Percentiles rank a stretch among this genome's conserved stretches.
Conservation (phyloP, 2,797 vertebrate genomes). For the Phrynocephalus guinanensis region DNA sequence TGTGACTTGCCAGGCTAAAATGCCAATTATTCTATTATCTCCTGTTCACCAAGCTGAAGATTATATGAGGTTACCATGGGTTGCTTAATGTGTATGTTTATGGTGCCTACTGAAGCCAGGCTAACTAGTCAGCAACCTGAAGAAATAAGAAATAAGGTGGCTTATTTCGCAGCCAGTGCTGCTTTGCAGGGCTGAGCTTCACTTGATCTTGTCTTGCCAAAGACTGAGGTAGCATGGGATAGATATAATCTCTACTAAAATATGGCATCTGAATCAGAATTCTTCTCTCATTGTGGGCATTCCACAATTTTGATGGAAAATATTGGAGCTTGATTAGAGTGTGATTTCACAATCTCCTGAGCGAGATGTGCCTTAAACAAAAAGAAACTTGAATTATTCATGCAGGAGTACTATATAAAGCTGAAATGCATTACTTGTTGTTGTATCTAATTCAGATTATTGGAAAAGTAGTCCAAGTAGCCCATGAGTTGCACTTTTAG, state of each 20-base stretch:
- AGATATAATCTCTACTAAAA: background rate
- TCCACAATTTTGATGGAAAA: background rate
- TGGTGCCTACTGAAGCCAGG: background rate
- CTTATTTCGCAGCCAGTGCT: background rate
- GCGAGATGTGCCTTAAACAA: background rate
- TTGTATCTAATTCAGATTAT: background rate
- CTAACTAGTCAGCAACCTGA: background rate
- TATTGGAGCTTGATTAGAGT: background rate
- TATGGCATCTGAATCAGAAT: background rate
- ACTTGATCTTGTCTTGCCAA: background rate
- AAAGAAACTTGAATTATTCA: background rate
- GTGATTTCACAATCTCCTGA: background rate
- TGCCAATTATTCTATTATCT: background rate
- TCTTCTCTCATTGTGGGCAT: background rate
- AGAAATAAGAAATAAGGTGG: background rate
- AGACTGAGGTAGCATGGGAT: background rate
- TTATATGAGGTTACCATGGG: background rate
- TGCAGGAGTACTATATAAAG: background rate
- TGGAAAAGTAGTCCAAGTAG: background rate
- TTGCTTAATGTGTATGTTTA: background rate
- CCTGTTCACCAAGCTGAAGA: background rate
- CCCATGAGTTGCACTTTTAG: background rate
- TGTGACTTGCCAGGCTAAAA: background rate
- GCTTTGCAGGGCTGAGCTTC: background rate
- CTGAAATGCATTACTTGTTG: background rate